A percentile compares a stretch with the other conserved stretches of the same genome.
Conservation (phyloP, 2,797 vertebrate genomes). For the Sebastes taczanowskii region DNA sequence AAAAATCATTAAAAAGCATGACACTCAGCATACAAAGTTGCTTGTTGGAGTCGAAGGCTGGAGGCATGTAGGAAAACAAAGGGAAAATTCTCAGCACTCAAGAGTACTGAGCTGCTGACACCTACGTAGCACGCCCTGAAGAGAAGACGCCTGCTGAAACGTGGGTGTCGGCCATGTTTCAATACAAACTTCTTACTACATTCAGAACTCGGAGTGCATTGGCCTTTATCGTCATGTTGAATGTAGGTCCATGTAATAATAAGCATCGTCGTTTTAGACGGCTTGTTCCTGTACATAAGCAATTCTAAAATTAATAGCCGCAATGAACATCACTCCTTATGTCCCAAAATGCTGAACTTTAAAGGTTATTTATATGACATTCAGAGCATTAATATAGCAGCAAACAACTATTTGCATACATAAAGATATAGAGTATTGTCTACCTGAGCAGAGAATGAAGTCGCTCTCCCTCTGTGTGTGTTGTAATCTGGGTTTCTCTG, state of each 20-base stretch:
- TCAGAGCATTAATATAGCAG: background rate
- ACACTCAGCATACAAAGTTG: background rate
- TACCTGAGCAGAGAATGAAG: background rate
- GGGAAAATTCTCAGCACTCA: background rate
- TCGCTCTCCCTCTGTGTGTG: background rate
- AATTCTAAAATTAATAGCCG: background rate
- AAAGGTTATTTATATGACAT: background rate
- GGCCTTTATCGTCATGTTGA: background rate
- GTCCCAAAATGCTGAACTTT: background rate
- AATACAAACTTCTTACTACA: conserved; percentile 26
- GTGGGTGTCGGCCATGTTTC: conserved; percentile 33
- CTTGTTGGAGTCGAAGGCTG: background rate
- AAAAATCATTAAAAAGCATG: background rate
- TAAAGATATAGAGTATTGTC: background rate
- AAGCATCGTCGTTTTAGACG: background rate
- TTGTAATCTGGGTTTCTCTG: background rate
- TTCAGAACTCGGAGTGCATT: background rate
- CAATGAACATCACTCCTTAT: background rate
- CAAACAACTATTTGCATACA: background rate
- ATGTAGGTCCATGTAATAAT: background rate
- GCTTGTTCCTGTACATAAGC: background rate
- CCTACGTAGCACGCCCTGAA: conserved; percentile 15
- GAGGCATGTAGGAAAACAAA: conserved; percentile 6
- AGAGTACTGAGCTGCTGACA: conserved; percentile 1
- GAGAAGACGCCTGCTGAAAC: conserved; percentile 19